Percentiles rank a stretch among this genome's conserved stretches.
Conservation (phyloP, 2,797 vertebrate genomes). For the Ciconia nigra region DNA sequence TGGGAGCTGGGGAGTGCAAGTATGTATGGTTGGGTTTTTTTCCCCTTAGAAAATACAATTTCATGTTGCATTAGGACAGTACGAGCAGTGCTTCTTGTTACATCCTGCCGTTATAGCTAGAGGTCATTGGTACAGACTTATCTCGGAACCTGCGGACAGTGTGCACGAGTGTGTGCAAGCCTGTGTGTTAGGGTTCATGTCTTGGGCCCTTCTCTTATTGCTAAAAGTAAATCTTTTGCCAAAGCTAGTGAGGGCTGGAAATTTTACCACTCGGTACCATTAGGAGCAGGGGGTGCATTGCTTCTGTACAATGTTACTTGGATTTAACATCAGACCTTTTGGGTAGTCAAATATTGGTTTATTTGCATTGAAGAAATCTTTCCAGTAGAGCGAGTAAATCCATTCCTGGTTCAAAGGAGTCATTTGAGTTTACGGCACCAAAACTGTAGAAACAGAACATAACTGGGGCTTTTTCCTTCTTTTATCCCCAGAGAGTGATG, state of each 20-base stretch:
- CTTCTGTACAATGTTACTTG: not conserved
- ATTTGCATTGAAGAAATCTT: not conserved
- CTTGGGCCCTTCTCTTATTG: not conserved
- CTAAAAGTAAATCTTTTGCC: not conserved
- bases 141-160: not conserved
- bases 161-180: not conserved
- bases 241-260: not conserved
- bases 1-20: not conserved
- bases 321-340: not conserved
- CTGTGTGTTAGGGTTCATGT: not conserved
- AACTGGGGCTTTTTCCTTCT: fast-evolving
- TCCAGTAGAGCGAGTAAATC: not conserved
- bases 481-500: not conserved
- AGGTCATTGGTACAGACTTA: not conserved
- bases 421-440: not conserved
- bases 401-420: not conserved
- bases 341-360: not conserved
- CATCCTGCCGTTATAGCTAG: not conserved
- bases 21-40: not conserved
- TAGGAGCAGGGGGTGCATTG: not conserved
- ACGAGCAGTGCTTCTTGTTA: not conserved
- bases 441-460: not conserved
- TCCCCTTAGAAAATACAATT: not conserved
- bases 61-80: not conserved
- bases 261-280: not conserved